Evolutionary conservation across 2,888 invertebrate genomes (phyloP), one percentile per base, ranked within the genome.

Genomic region (Meliscaeva auricollis): DNA sequence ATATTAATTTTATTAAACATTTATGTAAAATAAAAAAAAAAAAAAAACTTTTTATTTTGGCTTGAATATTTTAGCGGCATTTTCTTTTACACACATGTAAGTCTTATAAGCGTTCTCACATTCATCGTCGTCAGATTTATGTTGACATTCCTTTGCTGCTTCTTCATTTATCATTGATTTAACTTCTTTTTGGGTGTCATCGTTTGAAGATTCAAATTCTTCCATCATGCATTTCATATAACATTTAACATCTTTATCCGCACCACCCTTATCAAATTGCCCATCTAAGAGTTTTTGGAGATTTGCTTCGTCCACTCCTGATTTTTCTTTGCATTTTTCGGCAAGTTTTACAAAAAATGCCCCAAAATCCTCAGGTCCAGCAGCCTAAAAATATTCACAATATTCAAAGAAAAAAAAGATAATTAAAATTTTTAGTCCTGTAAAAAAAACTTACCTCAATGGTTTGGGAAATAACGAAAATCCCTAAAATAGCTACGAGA

Each of bases 101-200:
- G 20, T n/a, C 13, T 60, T 60, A 22, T 41, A 60, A 7, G 41
- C 41, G 41, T 22, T 22, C 20, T 60, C 38, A 26, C 60, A 60
- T 0, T 22, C n/a, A n/a, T 41, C 22, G 8, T 8, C 26, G 0
- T 38, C 41, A 41, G 3, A 22, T 60, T 41, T 41, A n/a, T 4
- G 7, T 0, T 60, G 11, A n/a, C 60, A 62, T 11, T 9, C 11
- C 8, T 26, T 9, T 4, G 26, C 60, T 26, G 41, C n/a, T 44
- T 15, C 41, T 0, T 41, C 60, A 15, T 62, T 2, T 0, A 56
- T 20, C 5, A 2, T 2, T 20, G 32, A 6, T 3, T 35, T 20
- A 0, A 35, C 5, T 0, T 0, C 7, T 7, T 56, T 9, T 13
- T 0, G 0, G 8, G 30, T 17, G 1, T 11, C 13, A 1, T 13